Percentiles rank a stretch among this genome's conserved stretches.
Conservation (phyloP, 2,113 vertebrate species). For the Cathartes aura region DNA sequence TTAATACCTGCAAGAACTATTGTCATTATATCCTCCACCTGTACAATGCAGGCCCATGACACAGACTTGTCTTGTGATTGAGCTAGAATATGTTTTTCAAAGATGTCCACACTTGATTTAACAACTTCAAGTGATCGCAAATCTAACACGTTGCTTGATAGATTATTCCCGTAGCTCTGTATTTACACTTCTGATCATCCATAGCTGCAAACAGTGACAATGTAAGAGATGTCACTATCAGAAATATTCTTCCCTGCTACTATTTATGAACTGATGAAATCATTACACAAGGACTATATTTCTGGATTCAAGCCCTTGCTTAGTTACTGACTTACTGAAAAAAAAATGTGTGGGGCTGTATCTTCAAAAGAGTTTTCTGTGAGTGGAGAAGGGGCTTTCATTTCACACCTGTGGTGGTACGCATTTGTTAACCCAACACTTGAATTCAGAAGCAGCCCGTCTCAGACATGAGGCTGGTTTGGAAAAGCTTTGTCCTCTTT, state of each 20-base stretch:
- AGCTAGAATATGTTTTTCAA: background rate
- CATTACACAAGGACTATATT: background rate
- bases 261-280: background rate
- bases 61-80: background rate
- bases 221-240: background rate
- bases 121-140: background rate
- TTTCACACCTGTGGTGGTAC: background rate
- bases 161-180: background rate
- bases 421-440: background rate
- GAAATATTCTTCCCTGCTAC: background rate
- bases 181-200: background rate
- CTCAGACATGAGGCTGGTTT: background rate
- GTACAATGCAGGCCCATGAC: background rate
- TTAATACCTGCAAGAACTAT: background rate
- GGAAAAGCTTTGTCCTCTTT: background rate
- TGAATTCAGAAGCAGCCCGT: background rate
- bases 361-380: background rate
- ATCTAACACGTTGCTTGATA: background rate
- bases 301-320: background rate
- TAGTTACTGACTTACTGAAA: background rate
- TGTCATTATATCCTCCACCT: background rate
- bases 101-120: background rate
- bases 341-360: rapidly evolving
- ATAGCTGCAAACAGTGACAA: background rate
- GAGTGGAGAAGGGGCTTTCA: background rate